Conservation (phyloP, 2,113 vertebrate species). For the Pungitius pungitius region DNA sequence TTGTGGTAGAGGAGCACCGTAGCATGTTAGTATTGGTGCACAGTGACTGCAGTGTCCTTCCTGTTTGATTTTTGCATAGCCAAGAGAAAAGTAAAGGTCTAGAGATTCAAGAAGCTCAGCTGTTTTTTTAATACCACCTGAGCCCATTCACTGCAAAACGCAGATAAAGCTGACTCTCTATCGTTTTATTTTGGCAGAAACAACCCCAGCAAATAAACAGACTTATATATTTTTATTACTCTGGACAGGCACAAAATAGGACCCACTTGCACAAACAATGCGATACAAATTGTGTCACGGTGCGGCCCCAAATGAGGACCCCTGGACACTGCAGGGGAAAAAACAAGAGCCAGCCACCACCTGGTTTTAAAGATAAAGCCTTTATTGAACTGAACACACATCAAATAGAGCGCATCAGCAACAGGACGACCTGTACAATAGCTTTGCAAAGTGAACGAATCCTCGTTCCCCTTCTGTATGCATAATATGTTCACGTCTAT, state of each 20-base stretch:
- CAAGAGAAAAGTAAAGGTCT: slow-evolving; percentile 53
- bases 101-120: slow-evolving; percentile 61
- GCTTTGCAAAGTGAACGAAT: slow-evolving; percentile 61
- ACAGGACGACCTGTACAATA: slow-evolving; percentile 46
- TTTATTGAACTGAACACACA: slow-evolving; percentile 72
- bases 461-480: slow-evolving; percentile 46
- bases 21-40: slow-evolving; percentile 37
- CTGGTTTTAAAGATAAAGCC: slow-evolving; percentile 73
- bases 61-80: slow-evolving; percentile 41
- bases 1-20: slow-evolving; percentile 20
- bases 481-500: slow-evolving; percentile 49
- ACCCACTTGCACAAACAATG: slow-evolving; percentile 71
- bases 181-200: slow-evolving; percentile 65
- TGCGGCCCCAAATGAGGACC: slow-evolving; percentile 47
- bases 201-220: slow-evolving; percentile 70
- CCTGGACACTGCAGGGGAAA: slow-evolving; percentile 54
- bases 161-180: slow-evolving; percentile 49
- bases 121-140: slow-evolving; percentile 62
- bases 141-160: slow-evolving; percentile 53
- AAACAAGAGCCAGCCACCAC: slow-evolving; percentile 59
- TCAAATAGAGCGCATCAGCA: slow-evolving; percentile 59
- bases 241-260: slow-evolving; percentile 73
- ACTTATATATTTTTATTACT: slow-evolving; percentile 78
- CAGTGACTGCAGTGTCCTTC: slow-evolving; percentile 51
- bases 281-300: slow-evolving; percentile 66